phyloP scores from a whole-genome alignment of 2,113 vertebrate species.

The Hypocryptadius cinnamomeus region DNA sequence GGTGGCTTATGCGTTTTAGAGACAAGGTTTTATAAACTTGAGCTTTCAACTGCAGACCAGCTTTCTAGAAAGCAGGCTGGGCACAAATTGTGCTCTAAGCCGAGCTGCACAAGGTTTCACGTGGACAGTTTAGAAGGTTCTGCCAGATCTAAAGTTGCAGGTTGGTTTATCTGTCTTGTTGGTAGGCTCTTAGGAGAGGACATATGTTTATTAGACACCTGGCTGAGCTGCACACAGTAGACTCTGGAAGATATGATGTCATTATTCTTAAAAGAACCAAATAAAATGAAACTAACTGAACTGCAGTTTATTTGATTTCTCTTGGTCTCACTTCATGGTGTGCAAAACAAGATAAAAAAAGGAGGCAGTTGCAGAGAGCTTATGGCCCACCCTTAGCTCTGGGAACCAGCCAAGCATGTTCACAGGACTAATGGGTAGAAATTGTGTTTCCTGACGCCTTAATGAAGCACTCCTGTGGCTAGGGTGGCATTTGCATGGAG shows the following conservation, averaged over 20 bases:
- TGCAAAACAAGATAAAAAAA: background rate
- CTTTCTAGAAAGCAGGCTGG: background rate
- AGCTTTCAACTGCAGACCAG: background rate
- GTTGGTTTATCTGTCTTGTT: background rate
- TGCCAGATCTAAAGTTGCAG: background rate
- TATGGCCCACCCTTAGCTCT: background rate
- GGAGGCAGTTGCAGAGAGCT: background rate
- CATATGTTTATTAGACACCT: background rate
- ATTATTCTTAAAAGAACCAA: background rate
- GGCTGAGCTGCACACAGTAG: background rate
- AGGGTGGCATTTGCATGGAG: background rate
- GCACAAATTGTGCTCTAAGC: background rate
- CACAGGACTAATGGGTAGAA: background rate
- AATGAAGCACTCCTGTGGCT: background rate
- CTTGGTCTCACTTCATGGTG: background rate
- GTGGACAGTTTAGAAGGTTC: background rate
- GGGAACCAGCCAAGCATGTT: background rate
- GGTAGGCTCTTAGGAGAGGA: background rate
- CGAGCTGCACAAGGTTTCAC: background rate
- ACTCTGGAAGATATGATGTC: background rate
- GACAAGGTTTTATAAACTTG: background rate
- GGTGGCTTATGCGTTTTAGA: background rate
- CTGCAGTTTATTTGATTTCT: conserved; percentile 16
- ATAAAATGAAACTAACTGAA: background rate
- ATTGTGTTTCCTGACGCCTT: background rate